A percentile compares a stretch with the other conserved stretches of the same genome.
phyloP scores from a whole-genome alignment of 2,888 invertebrate genomes.

The Drosophila pseudotalamancana region DNA sequence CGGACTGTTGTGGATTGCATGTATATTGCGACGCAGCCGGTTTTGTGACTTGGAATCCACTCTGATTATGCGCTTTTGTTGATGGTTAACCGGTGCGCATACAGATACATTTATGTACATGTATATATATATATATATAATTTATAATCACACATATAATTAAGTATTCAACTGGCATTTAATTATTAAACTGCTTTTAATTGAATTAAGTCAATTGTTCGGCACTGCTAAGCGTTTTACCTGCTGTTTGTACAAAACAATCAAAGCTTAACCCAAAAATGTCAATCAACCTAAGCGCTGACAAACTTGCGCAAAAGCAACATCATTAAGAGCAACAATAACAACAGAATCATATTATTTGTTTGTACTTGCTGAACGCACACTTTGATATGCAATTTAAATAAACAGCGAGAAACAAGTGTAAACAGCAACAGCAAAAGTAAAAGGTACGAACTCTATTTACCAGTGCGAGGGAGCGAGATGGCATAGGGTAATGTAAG shows the following conservation, averaged over 20 bases:
- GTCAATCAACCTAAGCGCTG: slow-evolving; percentile 30
- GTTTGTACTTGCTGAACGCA: slow-evolving; percentile 16
- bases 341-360: slow-evolving; percentile 23
- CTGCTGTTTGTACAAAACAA: slow-evolving; percentile 13
- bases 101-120: not conserved
- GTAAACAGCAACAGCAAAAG: slow-evolving; percentile 30
- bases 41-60: slow-evolving; percentile 47
- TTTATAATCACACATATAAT: not conserved
- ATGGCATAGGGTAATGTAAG: slow-evolving; percentile 14
- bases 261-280: slow-evolving; percentile 52
- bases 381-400: slow-evolving; percentile 21
- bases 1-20: slow-evolving; percentile 41
- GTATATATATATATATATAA: not conserved
- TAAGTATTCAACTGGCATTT: slow-evolving; percentile 30
- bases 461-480: slow-evolving; percentile 12
- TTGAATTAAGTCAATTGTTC: slow-evolving; percentile 42
- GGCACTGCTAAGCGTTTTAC: not conserved
- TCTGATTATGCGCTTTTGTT: slow-evolving; percentile 29
- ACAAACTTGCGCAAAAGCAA: slow-evolving; percentile 22
- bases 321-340: slow-evolving; percentile 1
- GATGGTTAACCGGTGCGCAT: slow-evolving; percentile 42
- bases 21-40: slow-evolving; percentile 53
- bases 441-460: slow-evolving; percentile 19
- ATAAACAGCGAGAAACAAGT: slow-evolving; percentile 31
- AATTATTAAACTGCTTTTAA: slow-evolving; percentile 2